These are phyloP conservation scores for Symphodus melops DNA, from an alignment of 2,113 vertebrate species.

Conservation along the genomic window DNA sequence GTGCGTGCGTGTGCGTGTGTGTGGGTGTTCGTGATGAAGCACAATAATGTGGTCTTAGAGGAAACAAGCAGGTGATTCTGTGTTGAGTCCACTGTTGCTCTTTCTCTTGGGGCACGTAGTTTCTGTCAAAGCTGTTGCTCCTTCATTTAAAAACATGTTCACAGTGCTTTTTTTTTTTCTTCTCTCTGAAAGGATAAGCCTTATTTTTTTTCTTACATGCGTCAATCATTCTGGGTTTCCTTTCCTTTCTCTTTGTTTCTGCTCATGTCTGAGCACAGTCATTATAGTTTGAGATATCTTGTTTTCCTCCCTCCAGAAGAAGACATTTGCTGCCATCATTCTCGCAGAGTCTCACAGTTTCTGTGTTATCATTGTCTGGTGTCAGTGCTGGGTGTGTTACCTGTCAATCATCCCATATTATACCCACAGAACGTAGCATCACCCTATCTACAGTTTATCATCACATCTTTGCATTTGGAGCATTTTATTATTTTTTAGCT, in stretches of 20 bases:
- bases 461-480: neutral
- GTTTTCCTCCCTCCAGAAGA: neutral
- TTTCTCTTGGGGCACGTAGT: neutral
- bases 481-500: neutral
- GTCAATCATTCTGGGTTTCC: neutral
- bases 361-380: constrained; percentile 12
- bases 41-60: constrained; percentile 8
- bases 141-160: neutral
- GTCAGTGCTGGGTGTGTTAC: constrained; percentile 14
- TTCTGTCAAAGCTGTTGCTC: too few species aligned
- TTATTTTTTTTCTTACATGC: too few species aligned
- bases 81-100: too few species aligned
- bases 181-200: too few species aligned
- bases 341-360: neutral
- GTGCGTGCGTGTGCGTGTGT: neutral
- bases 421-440: neutral
- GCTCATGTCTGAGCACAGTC: neutral
- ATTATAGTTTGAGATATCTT: neutral
- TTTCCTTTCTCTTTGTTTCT: neutral
- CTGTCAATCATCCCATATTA: constrained; percentile 19
- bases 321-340: neutral
- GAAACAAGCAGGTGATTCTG: constrained; percentile 14
- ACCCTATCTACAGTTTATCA: neutral
- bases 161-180: too few species aligned
- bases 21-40: neutral